phyloP scores from a whole-genome alignment of 2,797 vertebrate species.

The Sebastes aleutianus region DNA sequence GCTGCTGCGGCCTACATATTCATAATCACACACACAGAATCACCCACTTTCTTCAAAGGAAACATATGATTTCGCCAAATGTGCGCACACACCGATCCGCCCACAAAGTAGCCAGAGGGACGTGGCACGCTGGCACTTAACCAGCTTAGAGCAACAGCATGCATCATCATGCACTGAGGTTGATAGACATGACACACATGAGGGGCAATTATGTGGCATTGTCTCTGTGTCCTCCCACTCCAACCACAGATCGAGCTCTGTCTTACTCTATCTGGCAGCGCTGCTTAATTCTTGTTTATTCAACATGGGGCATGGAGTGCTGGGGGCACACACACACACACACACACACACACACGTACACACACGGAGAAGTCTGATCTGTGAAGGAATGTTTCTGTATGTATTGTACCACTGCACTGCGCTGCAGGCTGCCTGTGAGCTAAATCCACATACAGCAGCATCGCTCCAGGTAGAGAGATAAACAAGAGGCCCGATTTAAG shows the following conservation, averaged over 20 bases:
- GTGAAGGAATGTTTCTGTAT: neutral
- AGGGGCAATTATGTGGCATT: conserved; percentile 19
- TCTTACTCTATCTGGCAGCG: conserved; percentile 23
- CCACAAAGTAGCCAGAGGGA: conserved; percentile 26
- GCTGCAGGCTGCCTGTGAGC: neutral
- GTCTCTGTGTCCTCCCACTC: conserved; percentile 30
- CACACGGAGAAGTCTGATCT: neutral
- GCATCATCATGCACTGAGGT: conserved; percentile 11
- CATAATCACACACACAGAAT: conserved; percentile 3
- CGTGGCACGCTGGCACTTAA: neutral
- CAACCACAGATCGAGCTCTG: conserved; percentile 16
- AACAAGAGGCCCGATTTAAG: neutral
- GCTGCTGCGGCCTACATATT: conserved; percentile 30
- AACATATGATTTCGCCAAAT: conserved; percentile 39
- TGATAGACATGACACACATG: conserved; percentile 24
- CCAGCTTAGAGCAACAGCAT: conserved; percentile 16
- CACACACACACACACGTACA: neutral
- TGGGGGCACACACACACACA: neutral
- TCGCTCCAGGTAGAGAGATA: neutral
- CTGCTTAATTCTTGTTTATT: conserved; percentile 19
- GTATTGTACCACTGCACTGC: neutral
- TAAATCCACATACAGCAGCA: conserved; percentile 3
- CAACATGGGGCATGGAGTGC: neutral
- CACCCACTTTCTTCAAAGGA: conserved; percentile 31
- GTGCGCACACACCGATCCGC: conserved; percentile 22